Conservation (phyloP, 2,797 vertebrate species). For the Pantherophis vulpinus region DNA sequence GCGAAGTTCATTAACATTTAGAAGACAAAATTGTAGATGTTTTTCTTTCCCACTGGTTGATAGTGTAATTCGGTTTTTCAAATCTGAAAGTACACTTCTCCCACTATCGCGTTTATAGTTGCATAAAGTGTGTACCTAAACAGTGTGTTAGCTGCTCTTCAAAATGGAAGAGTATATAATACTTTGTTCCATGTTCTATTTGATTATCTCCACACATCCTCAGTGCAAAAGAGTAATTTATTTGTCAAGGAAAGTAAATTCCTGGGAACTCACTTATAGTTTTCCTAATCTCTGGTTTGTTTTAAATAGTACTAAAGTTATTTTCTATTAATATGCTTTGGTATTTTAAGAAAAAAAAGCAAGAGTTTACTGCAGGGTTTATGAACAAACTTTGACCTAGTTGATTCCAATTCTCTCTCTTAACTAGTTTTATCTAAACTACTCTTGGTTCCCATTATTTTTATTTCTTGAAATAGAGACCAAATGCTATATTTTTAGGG, state of each 20-base stretch:
- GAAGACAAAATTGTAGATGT: not conserved
- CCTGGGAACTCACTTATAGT: slow-evolving; percentile 24
- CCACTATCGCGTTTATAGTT: not conserved
- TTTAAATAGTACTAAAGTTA: not conserved
- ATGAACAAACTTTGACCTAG: not conserved
- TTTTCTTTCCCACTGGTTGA: not conserved
- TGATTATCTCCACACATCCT: slow-evolving; percentile 2
- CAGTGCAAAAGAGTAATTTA: slow-evolving; percentile 2
- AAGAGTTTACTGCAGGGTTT: not conserved
- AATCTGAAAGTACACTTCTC: not conserved
- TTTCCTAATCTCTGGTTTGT: slow-evolving; percentile 37
- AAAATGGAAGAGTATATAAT: not conserved
- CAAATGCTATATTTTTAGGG: not conserved
- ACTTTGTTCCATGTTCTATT: not conserved
- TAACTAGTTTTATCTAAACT: not conserved
- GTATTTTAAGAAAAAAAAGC: slow-evolving; percentile 9
- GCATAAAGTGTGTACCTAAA: not conserved
- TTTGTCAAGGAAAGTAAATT: slow-evolving; percentile 24
- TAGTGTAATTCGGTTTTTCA: not conserved
- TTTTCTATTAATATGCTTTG: slow-evolving; percentile 13
- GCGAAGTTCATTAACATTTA: not conserved
- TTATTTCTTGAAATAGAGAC: not conserved
- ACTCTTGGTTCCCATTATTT: not conserved
- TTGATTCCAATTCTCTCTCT: slow-evolving; percentile 14
- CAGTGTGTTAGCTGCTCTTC: not conserved